Percentiles rank a stretch among this genome's conserved stretches.
phyloP scores from a whole-genome alignment of 2,888 invertebrate species.

The Erannis defoliaria region DNA sequence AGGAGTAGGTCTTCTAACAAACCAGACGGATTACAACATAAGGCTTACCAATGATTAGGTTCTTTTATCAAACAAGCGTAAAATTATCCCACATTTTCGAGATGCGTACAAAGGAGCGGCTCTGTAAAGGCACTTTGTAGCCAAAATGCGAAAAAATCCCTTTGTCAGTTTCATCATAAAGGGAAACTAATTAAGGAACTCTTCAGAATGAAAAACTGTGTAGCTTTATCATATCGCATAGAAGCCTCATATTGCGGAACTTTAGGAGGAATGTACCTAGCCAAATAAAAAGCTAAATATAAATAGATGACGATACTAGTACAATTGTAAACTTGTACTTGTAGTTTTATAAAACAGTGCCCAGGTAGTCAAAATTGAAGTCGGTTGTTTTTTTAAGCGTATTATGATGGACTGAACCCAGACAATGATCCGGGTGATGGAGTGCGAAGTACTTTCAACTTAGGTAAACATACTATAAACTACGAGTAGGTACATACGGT shows the following conservation, averaged over 20 bases:
- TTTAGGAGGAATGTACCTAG: background rate
- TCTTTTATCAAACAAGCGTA: slow-evolving; percentile 26
- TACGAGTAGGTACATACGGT: background rate
- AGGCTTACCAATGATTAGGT: slow-evolving; percentile 18
- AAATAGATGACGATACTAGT: no score
- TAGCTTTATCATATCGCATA: slow-evolving; percentile 20
- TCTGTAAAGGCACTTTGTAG: slow-evolving; percentile 32
- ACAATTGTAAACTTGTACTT: no score
- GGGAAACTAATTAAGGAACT: slow-evolving; percentile 41
- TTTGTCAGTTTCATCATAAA: slow-evolving; percentile 38
- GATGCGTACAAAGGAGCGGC: slow-evolving; percentile 35
- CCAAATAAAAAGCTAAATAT: background rate
- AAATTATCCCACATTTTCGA: slow-evolving; percentile 32
- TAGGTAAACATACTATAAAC: background rate
- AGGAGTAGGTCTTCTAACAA: background rate
- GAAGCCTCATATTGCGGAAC: slow-evolving; percentile 15
- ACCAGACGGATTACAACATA: slow-evolving; percentile 13
- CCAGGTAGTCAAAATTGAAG: no score
- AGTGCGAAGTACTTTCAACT: background rate
- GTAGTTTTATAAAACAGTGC: no score
- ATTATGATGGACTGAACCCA: background rate
- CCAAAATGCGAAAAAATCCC: slow-evolving; percentile 38
- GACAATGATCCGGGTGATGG: background rate
- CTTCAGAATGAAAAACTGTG: slow-evolving; percentile 30
- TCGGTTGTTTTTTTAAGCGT: no score